phyloP scores from a whole-genome alignment of 2,888 invertebrate species.

The Miltochrista miniata region DNA sequence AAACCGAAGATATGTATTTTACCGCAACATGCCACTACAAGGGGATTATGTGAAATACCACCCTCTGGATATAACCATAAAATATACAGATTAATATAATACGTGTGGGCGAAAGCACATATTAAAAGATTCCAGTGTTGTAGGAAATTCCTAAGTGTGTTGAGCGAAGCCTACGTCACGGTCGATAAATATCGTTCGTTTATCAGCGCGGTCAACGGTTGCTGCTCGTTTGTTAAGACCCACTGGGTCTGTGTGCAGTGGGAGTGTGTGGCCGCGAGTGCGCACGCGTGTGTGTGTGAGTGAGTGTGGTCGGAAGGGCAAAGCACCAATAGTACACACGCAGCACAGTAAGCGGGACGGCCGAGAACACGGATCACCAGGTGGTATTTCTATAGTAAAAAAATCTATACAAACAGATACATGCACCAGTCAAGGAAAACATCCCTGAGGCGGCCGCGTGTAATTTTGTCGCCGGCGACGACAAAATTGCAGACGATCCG shows the following conservation, averaged over 20 bases:
- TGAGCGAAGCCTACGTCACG: constrained; percentile 24
- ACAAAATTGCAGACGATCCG: constrained; percentile 52
- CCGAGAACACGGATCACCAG: constrained; percentile 51
- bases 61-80: constrained; percentile 54
- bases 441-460: constrained; percentile 46
- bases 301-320: constrained; percentile 14
- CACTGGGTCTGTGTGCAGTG: constrained; percentile 24
- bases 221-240: constrained; percentile 62
- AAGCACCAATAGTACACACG: constrained; percentile 17
- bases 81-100: constrained; percentile 14
- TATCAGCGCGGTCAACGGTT: constrained; percentile 37
- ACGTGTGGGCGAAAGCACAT: constrained; percentile 24
- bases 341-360: constrained; percentile 25
- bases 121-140: constrained; percentile 28
- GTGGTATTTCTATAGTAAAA: constrained; percentile 72
- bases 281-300: constrained; percentile 7
- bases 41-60: constrained; percentile 75
- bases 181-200: constrained; percentile 23
- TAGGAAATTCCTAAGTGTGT: constrained; percentile 28
- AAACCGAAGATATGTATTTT: constrained; percentile 48
- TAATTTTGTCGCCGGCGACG: constrained; percentile 38
- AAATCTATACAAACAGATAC: constrained; percentile 68
- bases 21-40: constrained; percentile 75
- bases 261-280: constrained; percentile 4
- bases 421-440: constrained; percentile 65